These are phyloP conservation scores for Drosophila aff. DNA, from an alignment of 1,140 invertebrate genomes.

Conservation along the genomic window DNA sequence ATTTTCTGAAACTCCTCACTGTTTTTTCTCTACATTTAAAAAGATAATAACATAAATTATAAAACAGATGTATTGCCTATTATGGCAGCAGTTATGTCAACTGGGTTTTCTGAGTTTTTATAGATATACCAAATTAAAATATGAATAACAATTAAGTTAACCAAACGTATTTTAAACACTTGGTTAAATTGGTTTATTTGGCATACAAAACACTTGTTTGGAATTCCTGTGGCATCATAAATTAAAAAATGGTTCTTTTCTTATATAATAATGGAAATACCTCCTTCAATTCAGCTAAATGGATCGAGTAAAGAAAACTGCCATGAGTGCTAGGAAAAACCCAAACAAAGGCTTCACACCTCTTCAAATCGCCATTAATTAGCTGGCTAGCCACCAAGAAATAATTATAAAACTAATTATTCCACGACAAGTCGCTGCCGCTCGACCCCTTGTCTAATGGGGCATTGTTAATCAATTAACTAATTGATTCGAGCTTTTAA, in stretches of 20 bases:
- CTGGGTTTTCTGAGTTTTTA: slow-evolving; percentile 4
- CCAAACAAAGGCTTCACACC: not conserved
- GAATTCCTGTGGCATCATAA: not conserved
- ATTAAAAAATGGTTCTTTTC: not conserved
- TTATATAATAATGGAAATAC: not conserved
- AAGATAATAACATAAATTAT: not conserved
- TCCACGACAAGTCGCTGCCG: slow-evolving; percentile 9
- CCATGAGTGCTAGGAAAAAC: not conserved
- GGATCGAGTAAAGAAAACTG: too few species aligned
- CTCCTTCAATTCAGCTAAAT: not conserved
- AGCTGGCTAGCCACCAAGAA: slow-evolving; percentile 7
- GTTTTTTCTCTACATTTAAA: not conserved
- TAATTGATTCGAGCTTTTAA: slow-evolving; percentile 78
- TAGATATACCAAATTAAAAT: not conserved
- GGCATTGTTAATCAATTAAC: slow-evolving; percentile 77
- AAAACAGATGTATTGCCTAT: slow-evolving; percentile 18
- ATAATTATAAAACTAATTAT: slow-evolving; percentile 41
- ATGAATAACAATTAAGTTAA: not conserved
- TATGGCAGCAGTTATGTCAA: not conserved
- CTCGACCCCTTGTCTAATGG: slow-evolving; percentile 23
- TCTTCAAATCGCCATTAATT: slow-evolving; percentile 16
- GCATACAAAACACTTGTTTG: not conserved
- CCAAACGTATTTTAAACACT: slow-evolving; percentile 4
- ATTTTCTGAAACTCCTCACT: not conserved
- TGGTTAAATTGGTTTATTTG: slow-evolving; percentile 4